phyloP scores from a whole-genome alignment of 2,113 vertebrate species.

The Nothoprocta perdicaria region DNA sequence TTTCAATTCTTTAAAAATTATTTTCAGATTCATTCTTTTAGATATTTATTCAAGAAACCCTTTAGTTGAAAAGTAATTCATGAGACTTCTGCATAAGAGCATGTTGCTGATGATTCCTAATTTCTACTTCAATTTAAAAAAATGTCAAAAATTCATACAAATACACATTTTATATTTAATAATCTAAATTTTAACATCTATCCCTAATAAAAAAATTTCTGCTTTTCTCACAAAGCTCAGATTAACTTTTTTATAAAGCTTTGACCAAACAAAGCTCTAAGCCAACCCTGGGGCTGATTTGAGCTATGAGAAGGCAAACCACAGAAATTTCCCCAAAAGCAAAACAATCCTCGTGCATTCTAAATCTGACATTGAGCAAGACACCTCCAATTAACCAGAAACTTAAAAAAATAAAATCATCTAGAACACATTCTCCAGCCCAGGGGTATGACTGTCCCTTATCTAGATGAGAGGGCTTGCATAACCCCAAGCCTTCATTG shows the following conservation, averaged over 20 bases:
- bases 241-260: background rate
- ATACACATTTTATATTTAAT: background rate
- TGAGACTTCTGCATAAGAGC: background rate
- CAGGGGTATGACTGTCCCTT: background rate
- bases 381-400: background rate
- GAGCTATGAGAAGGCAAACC: background rate
- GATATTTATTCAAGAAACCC: background rate
- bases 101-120: background rate
- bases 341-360: background rate
- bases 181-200: background rate
- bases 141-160: background rate
- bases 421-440: background rate
- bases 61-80: background rate
- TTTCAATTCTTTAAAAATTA: too few species aligned
- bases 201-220: background rate
- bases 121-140: background rate
- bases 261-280: constrained; percentile 9
- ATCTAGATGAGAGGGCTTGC: background rate
- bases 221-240: background rate
- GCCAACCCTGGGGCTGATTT: background rate
- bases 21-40: too few species aligned
- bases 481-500: background rate
- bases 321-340: background rate
- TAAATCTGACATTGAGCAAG: background rate
- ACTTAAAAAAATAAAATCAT: background rate